phyloP scores from a whole-genome alignment of 2,888 invertebrate species.

The Rhodophaea formosa region DNA sequence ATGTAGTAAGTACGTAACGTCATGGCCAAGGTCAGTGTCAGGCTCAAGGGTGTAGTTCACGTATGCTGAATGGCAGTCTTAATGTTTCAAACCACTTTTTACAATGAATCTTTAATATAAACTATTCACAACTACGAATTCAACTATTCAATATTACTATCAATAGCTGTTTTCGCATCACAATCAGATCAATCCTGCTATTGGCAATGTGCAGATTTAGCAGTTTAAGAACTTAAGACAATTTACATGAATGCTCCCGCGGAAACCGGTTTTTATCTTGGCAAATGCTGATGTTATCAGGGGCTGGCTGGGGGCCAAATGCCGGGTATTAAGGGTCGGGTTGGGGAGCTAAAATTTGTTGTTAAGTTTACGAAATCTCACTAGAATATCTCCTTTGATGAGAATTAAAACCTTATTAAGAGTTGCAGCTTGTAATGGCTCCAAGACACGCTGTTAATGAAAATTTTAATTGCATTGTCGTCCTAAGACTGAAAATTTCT shows the following conservation, averaged over 20 bases:
- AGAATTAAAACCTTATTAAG: conserved; percentile 18
- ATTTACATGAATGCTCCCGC: conserved; percentile 22
- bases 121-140: conserved; percentile 11
- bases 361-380: conserved; percentile 37
- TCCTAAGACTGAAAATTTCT: not conserved
- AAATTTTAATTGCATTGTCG: conserved; percentile 6
- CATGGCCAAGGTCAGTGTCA: no score
- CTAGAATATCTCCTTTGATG: conserved; percentile 29
- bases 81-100: no score
- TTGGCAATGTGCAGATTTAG: conserved; percentile 31
- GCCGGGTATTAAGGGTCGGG: conserved; percentile 42
- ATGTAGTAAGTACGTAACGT: no score
- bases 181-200: conserved; percentile 12
- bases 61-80: no score
- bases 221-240: conserved; percentile 35
- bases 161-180: conserved; percentile 15
- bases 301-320: conserved; percentile 62
- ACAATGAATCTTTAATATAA: no score
- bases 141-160: conserved; percentile 16
- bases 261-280: conserved; percentile 50
- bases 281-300: conserved; percentile 59
- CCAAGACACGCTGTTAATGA: conserved; percentile 10
- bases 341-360: conserved; percentile 36
- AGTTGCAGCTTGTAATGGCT: conserved; percentile 2
- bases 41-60: no score